Base-by-base conservation (phyloP, 2,888 invertebrate genomes). In the Phengaris alcon region DNA sequence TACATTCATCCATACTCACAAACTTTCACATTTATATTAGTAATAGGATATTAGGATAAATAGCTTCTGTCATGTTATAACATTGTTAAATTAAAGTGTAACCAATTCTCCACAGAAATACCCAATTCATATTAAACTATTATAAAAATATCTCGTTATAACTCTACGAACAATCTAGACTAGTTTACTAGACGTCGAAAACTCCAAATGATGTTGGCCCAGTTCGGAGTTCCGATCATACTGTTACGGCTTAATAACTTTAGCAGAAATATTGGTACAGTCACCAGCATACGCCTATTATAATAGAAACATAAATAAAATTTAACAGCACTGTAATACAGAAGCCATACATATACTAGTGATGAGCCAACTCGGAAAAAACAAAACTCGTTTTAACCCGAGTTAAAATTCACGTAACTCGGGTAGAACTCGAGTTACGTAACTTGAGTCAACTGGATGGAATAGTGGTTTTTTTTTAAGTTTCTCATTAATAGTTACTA, bases 101-200 rank as follows among this genome's bases (percentile, higher is more conserved):
- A 10, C 5, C 10, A 12, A 22, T 59, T 35, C 22, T 59, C 57
- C 57, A 15, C n/a, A 22, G 12, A 59, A 59, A 59, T 10, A 22
- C 0, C 22, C 59, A 59, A 59, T 59, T 59, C 22, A 59, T 59
- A 59, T 22, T 52, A 52, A 52, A 52, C 10, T 48, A 2, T 57
- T 15, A 57, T 57, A 57, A 57, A 48, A 59, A 59, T 6, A 22
- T 59, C 8, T 22, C 10, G 59, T 59, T 64, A 64, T 44, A 64
- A 44, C 35, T 35, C 35, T 35, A 64, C 3, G 12, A 35, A 64
- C 35, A 13, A 64, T 64, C 64, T 22, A 35, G 35, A 35, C 13
- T 64, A 64, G 64, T 64, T 44, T 44, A 64, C 35, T 44, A 64
- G 64, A 64, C 64, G 64, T 64, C 35, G 35, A 64, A 64, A 64